Base-by-base conservation (phyloP, 2,888 invertebrate genomes). In the Callinectes sapidus region DNA sequence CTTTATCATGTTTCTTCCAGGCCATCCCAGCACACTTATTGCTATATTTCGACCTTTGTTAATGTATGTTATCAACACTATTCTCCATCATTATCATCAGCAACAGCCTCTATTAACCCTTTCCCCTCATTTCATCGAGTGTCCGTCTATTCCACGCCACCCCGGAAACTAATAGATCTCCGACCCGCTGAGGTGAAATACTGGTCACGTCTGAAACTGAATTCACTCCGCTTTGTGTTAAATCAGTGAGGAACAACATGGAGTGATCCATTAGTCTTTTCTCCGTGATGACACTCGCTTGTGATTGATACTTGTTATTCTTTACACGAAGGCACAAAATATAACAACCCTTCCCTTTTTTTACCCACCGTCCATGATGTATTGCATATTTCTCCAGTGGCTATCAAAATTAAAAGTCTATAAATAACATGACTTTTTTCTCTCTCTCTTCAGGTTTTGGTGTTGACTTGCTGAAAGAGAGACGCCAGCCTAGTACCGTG, bases 271-370 rank as follows among this genome's bases (percentile, higher is more conserved):
- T 81, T 32, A 35, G 81, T 35, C 81, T 35, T 18, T 13, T 81
- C 81, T 10, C 28, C 0, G 81, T 35, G 35, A 35, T 35, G 81
- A 81, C 81, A 81, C 35, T 16, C 14, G 16, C 81, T n/a, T 28
- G 81, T 81, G 32, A 81, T 81, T 23, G 81, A 81, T 81, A 13
- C 81, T 35, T 81, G 81, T 81, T 81, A 81, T 81, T 81, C 81
- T 35, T 81, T 32, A 32, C 81, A 35, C 81, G 81, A 18, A 81
- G 81, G 81, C 32, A 35, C 14, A 81, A 81, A 32, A 81, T 16
- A 81, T 32, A 81, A 28, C 71, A 28, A 77, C 23, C 71, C 23
- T 28, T 28, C 48, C 48, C 71, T 81, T 16, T 81, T 81, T 28
- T 71, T 71, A 13, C n/a, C n/a, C 0, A 32, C 32, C 81, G 32